These are phyloP conservation scores for Eledona agricola DNA, from an alignment of 2,888 invertebrate genomes.

Conservation along the genomic window DNA sequence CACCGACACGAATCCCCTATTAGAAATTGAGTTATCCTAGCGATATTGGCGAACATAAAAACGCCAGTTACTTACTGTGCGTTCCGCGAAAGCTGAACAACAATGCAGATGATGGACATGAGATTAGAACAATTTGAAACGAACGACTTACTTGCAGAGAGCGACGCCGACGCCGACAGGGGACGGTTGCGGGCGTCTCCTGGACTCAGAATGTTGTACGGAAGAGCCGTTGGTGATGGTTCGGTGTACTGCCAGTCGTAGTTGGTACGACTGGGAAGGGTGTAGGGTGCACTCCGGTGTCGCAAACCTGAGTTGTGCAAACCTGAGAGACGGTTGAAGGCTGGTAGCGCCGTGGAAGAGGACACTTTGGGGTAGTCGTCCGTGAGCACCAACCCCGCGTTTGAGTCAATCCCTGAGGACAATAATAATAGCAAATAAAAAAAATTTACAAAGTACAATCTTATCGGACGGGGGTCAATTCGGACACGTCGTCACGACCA, in stretches of 20 bases:
- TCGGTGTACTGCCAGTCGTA: conserved; percentile 51
- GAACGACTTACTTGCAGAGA: conserved; percentile 74
- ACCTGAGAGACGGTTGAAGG: conserved; percentile 53
- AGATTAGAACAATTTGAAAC: conserved; percentile 1
- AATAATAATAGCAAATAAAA: not conserved
- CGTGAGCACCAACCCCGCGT: conserved; percentile 39
- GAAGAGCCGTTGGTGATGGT: conserved; percentile 25
- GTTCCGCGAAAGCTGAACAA: conserved; percentile 20
- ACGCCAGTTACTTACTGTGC: conserved; percentile 19
- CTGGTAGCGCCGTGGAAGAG: conserved; percentile 54
- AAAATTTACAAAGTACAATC: not conserved
- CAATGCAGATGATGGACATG: conserved; percentile 5
- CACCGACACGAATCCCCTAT: conserved; percentile 27
- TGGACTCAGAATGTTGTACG: conserved; percentile 40
- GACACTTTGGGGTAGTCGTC: conserved; percentile 54
- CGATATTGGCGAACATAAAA: conserved; percentile 12
- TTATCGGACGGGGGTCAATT: conserved; percentile 34
- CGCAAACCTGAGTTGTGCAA: conserved; percentile 49
- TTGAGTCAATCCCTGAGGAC: conserved; percentile 28
- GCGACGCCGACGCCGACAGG: conserved; percentile 74
- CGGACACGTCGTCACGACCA: conserved; percentile 35
- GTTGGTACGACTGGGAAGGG: conserved; percentile 43
- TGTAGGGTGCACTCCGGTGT: conserved; percentile 45
- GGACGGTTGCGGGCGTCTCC: conserved; percentile 58
- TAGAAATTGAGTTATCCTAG: conserved; percentile 33